phyloP scores from a whole-genome alignment of 2,113 vertebrate genomes.

The Chionomys nivalis region DNA sequence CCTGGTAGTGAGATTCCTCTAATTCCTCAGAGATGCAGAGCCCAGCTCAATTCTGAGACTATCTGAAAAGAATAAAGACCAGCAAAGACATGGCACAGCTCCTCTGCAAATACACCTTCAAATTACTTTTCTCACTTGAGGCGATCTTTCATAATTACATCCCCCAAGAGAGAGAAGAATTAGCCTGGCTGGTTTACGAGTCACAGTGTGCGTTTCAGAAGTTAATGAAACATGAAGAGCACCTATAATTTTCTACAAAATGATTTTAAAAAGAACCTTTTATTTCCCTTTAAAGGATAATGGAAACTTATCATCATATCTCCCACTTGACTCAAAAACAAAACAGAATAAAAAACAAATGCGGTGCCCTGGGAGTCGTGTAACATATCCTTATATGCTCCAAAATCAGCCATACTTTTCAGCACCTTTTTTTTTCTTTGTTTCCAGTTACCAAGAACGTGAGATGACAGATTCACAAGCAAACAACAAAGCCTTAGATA shows the following conservation, averaged over 20 bases:
- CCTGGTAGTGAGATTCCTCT: constrained; percentile 31
- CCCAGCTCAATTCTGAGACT: not conserved
- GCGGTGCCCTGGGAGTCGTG: not conserved
- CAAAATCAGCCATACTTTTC: not conserved
- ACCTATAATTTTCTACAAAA: constrained; percentile 5
- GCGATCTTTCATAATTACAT: constrained; percentile 52
- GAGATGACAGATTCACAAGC: not conserved
- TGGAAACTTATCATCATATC: constrained; percentile 1
- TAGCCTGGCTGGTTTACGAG: constrained; percentile 57
- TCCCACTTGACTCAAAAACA: constrained; percentile 31
- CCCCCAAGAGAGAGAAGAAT: constrained; percentile 62
- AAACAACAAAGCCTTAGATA: not conserved
- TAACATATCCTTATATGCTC: not conserved
- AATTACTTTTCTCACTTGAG: constrained; percentile 67
- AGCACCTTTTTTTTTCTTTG: not conserved
- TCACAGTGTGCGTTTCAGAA: constrained; percentile 44
- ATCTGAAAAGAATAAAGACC: constrained; percentile 49
- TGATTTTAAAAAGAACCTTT: not conserved
- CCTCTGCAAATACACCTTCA: constrained; percentile 34
- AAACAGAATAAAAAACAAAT: not conserved
- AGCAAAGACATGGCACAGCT: not conserved
- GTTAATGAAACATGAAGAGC: constrained; percentile 58
- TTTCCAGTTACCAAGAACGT: constrained; percentile 33
- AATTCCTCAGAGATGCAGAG: not conserved
- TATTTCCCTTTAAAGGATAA: constrained; percentile 32